Percentiles rank a stretch among this genome's conserved stretches.
Conservation (phyloP, 2,797 vertebrate genomes). For the Bryconaethiops microstoma region DNA sequence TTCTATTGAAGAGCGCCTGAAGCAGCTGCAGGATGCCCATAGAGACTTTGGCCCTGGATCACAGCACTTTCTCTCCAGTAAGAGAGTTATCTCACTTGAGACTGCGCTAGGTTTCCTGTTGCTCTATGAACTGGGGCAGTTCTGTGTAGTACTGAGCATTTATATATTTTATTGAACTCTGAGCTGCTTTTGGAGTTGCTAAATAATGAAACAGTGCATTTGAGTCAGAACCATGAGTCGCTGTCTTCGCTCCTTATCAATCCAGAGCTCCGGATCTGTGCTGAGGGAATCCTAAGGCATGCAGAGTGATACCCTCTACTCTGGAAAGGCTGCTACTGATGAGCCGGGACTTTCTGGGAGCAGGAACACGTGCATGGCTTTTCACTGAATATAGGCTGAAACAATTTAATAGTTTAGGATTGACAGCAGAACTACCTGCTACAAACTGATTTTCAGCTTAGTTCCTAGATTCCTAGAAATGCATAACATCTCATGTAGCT, state of each 20-base stretch:
- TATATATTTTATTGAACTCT: not conserved
- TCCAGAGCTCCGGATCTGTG: not conserved
- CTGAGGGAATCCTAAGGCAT: not conserved
- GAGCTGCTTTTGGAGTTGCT: not conserved
- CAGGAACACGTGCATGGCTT: not conserved
- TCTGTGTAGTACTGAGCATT: not conserved
- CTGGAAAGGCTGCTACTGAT: not conserved
- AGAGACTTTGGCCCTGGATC: constrained; percentile 97
- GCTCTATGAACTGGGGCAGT: not conserved
- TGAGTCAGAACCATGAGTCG: not conserved
- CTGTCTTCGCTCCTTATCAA: not conserved
- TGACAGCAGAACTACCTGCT: not conserved
- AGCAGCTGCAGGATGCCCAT: constrained; percentile 96
- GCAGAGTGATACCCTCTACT: not conserved
- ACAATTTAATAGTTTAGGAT: not conserved
- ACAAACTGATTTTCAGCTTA: not conserved
- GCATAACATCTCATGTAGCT: not conserved
- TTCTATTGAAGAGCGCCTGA: constrained; percentile 91
- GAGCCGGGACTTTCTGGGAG: not conserved
- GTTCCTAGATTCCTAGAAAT: not conserved
- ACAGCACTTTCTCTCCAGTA: constrained; percentile 98
- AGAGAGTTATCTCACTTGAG: constrained; percentile 60
- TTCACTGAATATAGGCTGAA: not conserved
- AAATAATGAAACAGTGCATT: not conserved
- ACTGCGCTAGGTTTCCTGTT: not conserved